Evolutionary conservation across 2,888 invertebrate species (phyloP).

Genomic region (Cephus spinipes): DNA sequence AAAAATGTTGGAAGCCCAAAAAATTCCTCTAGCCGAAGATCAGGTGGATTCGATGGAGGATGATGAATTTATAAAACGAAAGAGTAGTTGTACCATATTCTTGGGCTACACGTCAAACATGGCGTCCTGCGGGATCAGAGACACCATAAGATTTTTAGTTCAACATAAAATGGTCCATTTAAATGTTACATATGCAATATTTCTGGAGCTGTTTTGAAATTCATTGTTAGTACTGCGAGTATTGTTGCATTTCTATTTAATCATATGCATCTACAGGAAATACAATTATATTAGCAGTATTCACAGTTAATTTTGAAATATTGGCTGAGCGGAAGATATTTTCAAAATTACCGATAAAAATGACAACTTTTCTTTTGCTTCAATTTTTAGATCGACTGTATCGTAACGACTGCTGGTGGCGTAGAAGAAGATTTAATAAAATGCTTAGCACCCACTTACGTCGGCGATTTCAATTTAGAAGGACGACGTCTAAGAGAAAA

Average conservation of each 20-base stretch:
- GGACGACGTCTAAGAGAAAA: slow-evolving; percentile 84
- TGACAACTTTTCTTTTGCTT: slow-evolving; percentile 8
- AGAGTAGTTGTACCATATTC: slow-evolving; percentile 92
- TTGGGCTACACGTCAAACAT: slow-evolving; percentile 98
- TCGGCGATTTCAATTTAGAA: slow-evolving; percentile 90
- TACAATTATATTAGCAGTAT: no score
- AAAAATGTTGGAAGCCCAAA: slow-evolving; percentile 80
- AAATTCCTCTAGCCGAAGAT: slow-evolving; percentile 76
- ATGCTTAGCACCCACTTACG: slow-evolving; percentile 93
- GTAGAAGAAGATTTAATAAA: slow-evolving; percentile 99
- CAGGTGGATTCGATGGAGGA: slow-evolving; percentile 77
- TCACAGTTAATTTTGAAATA: no score
- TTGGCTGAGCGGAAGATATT: no score
- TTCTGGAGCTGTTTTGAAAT: no score
- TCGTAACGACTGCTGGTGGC: slow-evolving; percentile 98
- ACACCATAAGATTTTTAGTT: slow-evolving; percentile 88
- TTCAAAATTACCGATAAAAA: no score
- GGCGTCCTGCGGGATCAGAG: slow-evolving; percentile 94
- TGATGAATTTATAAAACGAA: slow-evolving; percentile 83
- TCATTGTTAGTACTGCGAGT: background rate
- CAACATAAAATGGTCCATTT: slow-evolving; percentile 79
- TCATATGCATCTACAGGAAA: background rate
- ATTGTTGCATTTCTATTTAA: background rate
- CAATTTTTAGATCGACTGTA: slow-evolving; percentile 82
- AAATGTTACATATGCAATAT: background rate